Base-by-base conservation (phyloP, 2,113 vertebrate genomes). In the Pelecanoides urinatrix region DNA sequence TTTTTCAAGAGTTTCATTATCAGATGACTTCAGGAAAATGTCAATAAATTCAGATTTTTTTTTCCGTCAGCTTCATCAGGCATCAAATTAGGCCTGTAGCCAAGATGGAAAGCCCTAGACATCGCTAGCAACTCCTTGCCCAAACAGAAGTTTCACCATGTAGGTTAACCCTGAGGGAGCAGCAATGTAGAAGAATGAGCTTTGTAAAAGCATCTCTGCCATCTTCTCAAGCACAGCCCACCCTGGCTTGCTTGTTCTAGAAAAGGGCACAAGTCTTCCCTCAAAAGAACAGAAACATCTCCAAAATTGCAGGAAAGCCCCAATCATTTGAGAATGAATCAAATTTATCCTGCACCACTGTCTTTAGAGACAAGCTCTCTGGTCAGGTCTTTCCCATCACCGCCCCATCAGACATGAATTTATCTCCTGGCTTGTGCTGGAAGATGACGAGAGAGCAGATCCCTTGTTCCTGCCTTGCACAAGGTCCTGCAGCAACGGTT, bases 301-400 rank as follows among this genome's bases (percentile, higher is more conserved):
- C 42, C 59, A 68, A 45, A 70, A 58, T 6, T 45, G 8, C 59
- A n/a, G 0, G 13, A 70, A 42, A 79, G 4, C 8, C 14, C 23
- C 8, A 50, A 2, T 2, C 0, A 0, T 45, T 29, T 83, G 59
- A 53, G 50, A 53, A 50, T 10, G 23, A 16, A 8, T 16, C 55
- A 9, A 13, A 32, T 49, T 72, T 34, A 20, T 4, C 52, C 21
- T 49, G 21, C 45, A 36, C 12, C 1, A 1, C 16, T 40, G 40
- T 2, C 50, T 75, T 70, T 32, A 68, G 47, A 36, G 58, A 42
- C 6, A 44, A 27, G 10, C 6, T 65, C 7, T 23, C 34, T 63
- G 34, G 6, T 25, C 40, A 49, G 30, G 6, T 34, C 27, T 80
- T 72, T 68, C 27, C 70, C 12, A 26, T 8, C 47, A 50, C 13